These are phyloP conservation scores for Syrmaticus mikado DNA, from an alignment of 2,113 vertebrate species.

Conservation along the genomic window DNA sequence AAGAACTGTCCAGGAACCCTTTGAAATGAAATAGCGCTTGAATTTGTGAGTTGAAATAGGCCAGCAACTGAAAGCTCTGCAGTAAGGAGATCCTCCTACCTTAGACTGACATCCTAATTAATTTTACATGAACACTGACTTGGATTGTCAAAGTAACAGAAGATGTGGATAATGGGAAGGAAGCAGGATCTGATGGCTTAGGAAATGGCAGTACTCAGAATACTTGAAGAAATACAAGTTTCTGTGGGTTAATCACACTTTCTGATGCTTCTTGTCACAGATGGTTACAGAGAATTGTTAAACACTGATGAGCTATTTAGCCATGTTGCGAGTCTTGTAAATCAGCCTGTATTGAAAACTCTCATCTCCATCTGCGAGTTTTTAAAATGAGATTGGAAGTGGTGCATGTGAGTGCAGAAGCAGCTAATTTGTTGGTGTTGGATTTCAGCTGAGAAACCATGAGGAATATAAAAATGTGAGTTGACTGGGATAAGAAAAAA, in stretches of 20 bases:
- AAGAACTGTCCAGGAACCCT: neutral
- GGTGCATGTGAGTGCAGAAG: neutral
- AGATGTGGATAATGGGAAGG: neutral
- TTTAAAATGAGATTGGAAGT: constrained; percentile 22
- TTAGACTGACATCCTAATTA: neutral
- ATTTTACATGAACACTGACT: neutral
- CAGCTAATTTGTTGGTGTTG: neutral
- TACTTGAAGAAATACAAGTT: neutral
- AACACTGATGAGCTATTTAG: constrained; percentile 59
- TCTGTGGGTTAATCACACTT: constrained; percentile 43
- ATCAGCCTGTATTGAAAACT: constrained; percentile 48
- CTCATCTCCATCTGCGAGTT: neutral
- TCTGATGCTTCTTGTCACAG: constrained; percentile 29
- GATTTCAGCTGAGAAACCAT: neutral
- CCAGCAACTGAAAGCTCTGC: neutral
- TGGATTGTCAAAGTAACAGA: neutral
- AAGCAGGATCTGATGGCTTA: neutral
- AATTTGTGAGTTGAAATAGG: neutral
- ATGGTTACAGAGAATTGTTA: constrained; percentile 32
- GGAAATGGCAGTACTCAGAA: neutral
- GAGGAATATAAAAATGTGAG: neutral
- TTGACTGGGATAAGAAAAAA: neutral
- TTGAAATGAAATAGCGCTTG: neutral
- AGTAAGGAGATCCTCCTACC: neutral
- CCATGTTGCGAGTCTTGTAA: constrained; percentile 35